Evolutionary conservation across 2,113 vertebrate genomes (phyloP).

Genomic region (Entelurus aequoreus): DNA sequence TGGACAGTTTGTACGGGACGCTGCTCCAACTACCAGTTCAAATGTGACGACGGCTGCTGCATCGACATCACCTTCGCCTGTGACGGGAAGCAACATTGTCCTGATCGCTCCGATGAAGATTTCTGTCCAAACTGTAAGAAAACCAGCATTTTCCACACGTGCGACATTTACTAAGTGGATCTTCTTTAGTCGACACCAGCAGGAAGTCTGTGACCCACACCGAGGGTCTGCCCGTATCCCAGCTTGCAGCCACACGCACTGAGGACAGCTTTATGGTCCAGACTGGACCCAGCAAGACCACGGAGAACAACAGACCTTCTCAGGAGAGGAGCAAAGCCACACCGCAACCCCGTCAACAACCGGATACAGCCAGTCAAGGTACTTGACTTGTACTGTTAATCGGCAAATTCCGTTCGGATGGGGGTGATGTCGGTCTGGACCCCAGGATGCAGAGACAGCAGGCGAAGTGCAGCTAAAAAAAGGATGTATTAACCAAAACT

Average conservation of each 20-base stretch:
- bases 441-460: no score
- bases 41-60: constrained; percentile 92
- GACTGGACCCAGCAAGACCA: constrained; percentile 57
- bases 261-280: constrained; percentile 27
- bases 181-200: constrained; percentile 73
- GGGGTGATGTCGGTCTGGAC: no score
- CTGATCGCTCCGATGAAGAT: constrained; percentile 88
- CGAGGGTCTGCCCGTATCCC: constrained; percentile 37
- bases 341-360: constrained; percentile 50
- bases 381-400: not conserved
- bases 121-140: constrained; percentile 89
- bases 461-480: no score
- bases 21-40: constrained; percentile 90
- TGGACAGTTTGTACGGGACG: constrained; percentile 77
- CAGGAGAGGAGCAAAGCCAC: constrained; percentile 44
- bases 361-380: constrained; percentile 67
- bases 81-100: constrained; percentile 86
- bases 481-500: no score
- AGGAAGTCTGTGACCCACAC: constrained; percentile 73
- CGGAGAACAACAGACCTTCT: constrained; percentile 37
- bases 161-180: not conserved
- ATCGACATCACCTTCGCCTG: constrained; percentile 91
- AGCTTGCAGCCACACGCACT: constrained; percentile 34
- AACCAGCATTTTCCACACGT: not conserved
- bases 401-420: no score